Evolutionary conservation across 2,797 vertebrate genomes (phyloP).

Genomic region (Salarias fasciatus): DNA sequence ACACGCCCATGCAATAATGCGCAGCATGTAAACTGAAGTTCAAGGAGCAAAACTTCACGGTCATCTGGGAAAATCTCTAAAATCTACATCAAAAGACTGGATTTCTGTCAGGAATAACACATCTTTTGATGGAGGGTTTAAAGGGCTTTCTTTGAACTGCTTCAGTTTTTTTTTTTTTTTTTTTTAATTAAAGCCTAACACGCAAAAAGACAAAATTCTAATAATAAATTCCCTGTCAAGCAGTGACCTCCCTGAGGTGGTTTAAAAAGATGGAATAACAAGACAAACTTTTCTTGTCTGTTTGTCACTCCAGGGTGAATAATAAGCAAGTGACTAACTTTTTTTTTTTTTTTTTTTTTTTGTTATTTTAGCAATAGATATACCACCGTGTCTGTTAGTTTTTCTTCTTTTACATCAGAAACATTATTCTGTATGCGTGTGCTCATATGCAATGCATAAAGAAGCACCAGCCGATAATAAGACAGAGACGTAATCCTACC

Average conservation of each 20-base stretch:
- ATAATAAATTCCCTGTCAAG: constrained; percentile 63
- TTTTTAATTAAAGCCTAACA: constrained; percentile 73
- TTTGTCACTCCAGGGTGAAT: constrained; percentile 7
- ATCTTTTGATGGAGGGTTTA: constrained; percentile 72
- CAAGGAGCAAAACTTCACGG: constrained; percentile 46
- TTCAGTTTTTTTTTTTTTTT: constrained; percentile 40
- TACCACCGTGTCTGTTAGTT: too few species aligned
- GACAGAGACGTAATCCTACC: constrained; percentile 81
- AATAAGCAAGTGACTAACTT: constrained; percentile 19
- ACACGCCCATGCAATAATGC: constrained; percentile 6
- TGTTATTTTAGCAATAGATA: too few species aligned
- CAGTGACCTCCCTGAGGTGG: constrained; percentile 21
- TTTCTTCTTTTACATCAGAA: background rate
- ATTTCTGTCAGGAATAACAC: constrained; percentile 66
- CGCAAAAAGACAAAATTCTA: constrained; percentile 50
- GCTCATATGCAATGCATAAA: background rate
- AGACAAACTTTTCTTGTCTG: constrained; percentile 26
- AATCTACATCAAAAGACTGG: constrained; percentile 71
- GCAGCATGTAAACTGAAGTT: constrained; percentile 30
- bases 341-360: background rate
- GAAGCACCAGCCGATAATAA: constrained; percentile 6
- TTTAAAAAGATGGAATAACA: constrained; percentile 40
- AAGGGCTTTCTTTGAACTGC: constrained; percentile 60
- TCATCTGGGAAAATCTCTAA: constrained; percentile 58
- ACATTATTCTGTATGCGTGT: background rate